A percentile compares a stretch with the other conserved stretches of the same genome.
Conservation (phyloP, 2,797 vertebrate genomes). For the Pygocentrus nattereri region DNA sequence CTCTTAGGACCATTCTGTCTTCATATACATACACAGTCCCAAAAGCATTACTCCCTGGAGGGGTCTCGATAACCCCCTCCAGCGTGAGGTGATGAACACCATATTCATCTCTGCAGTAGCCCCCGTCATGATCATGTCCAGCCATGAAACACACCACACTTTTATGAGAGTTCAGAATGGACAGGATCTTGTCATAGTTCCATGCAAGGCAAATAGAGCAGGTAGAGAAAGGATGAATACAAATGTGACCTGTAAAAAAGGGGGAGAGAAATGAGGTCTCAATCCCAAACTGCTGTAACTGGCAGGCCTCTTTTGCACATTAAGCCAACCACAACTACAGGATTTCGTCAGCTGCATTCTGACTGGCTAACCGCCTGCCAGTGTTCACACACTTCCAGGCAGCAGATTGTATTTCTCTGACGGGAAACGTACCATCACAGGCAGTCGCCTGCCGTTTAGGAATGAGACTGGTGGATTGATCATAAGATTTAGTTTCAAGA, state of each 20-base stretch:
- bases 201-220: conserved; percentile 84
- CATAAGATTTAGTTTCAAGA: too few relatives aligned
- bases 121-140: conserved; percentile 89
- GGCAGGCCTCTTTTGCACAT: not conserved
- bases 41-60: conserved; percentile 85
- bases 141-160: conserved; percentile 91
- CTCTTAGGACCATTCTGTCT: conserved; percentile 88
- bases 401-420: too few relatives aligned
- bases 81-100: conserved; percentile 90
- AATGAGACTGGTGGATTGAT: too few relatives aligned
- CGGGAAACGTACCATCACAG: too few relatives aligned
- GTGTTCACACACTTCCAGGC: too few relatives aligned
- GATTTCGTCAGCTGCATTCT: too few relatives aligned
- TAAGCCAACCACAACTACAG: too few relatives aligned
- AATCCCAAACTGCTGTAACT: not conserved
- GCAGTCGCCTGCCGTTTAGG: too few relatives aligned
- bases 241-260: conserved; percentile 85
- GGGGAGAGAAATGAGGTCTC: conserved; percentile 40
- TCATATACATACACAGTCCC: conserved; percentile 85
- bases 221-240: conserved; percentile 84
- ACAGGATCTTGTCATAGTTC: conserved; percentile 86
- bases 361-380: too few relatives aligned
- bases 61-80: conserved; percentile 90
- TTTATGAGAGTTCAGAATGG: conserved; percentile 80
- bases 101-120: conserved; percentile 80